These are phyloP conservation scores for Orchesella cincta DNA, from an alignment of 1,140 invertebrate genomes.

Conservation along the genomic window DNA sequence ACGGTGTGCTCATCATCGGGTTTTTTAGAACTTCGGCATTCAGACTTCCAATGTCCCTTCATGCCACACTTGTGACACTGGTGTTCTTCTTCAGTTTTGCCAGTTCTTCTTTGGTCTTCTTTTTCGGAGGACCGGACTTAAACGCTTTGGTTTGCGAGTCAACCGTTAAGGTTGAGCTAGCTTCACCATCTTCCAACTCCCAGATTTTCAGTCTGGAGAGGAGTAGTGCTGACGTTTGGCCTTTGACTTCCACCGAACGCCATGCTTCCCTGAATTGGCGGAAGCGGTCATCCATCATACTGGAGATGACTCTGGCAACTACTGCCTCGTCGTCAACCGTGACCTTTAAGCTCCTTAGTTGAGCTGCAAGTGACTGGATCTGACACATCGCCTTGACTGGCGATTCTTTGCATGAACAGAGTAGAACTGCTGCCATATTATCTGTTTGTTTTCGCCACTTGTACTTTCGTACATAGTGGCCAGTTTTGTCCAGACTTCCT, in stretches of 20 bases:
- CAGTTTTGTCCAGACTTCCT: slow-evolving; percentile 32
- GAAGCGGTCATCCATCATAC: slow-evolving; percentile 27
- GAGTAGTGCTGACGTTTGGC: slow-evolving; percentile 30
- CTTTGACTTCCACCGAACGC: slow-evolving; percentile 27
- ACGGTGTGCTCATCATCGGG: background rate
- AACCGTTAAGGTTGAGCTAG: background rate
- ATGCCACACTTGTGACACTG: slow-evolving; percentile 30
- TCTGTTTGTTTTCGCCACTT: slow-evolving; percentile 29
- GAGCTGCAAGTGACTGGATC: slow-evolving; percentile 32
- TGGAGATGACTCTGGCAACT: slow-evolving; percentile 32
- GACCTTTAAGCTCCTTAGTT: slow-evolving; percentile 23
- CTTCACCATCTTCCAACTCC: slow-evolving; percentile 36
- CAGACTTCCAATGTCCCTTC: slow-evolving; percentile 35
- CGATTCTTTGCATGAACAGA: background rate
- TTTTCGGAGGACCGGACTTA: slow-evolving; percentile 5
- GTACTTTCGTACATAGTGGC: slow-evolving; percentile 33
- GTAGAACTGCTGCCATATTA: slow-evolving; percentile 20
- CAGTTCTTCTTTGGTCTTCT: slow-evolving; percentile 31
- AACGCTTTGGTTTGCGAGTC: background rate
- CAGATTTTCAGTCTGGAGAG: slow-evolving; percentile 39
- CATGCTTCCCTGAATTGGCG: slow-evolving; percentile 36
- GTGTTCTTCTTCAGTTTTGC: slow-evolving; percentile 36
- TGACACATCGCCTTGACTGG: slow-evolving; percentile 29
- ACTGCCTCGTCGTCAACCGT: slow-evolving; percentile 25
- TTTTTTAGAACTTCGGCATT: slow-evolving; percentile 33